These are phyloP conservation scores for Ctenopoma kingsleyae DNA, from an alignment of 2,797 vertebrate species.

Conservation along the genomic window DNA sequence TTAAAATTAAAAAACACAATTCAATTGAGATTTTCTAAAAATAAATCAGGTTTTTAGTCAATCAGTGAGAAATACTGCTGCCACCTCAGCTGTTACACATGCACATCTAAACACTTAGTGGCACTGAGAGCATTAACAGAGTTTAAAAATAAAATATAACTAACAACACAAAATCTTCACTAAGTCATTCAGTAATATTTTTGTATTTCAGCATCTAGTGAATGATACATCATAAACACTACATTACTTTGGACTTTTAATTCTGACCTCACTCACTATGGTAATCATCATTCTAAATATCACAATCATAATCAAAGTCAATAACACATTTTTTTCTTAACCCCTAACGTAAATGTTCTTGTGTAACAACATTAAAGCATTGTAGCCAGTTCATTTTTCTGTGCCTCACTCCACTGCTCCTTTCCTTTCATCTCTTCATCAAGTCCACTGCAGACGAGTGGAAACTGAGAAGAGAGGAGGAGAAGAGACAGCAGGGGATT, in stretches of 20 bases:
- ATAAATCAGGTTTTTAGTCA: constrained; percentile 27
- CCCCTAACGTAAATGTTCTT: constrained; percentile 41
- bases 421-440: neutral
- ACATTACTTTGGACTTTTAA: constrained; percentile 45
- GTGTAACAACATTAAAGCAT: constrained; percentile 12
- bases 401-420: neutral
- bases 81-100: constrained; percentile 18
- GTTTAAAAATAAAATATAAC: neutral
- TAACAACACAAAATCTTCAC: constrained; percentile 30
- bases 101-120: constrained; percentile 23
- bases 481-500: constrained; percentile 54
- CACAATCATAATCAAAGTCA: constrained; percentile 64
- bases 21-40: constrained; percentile 28
- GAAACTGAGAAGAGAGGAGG: constrained; percentile 23
- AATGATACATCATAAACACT: constrained; percentile 29
- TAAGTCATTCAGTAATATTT: constrained; percentile 24
- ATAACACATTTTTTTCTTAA: constrained; percentile 60
- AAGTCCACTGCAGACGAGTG: neutral
- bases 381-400: constrained; percentile 19
- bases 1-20: constrained; percentile 67
- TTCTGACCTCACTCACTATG: constrained; percentile 37
- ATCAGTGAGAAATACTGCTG: constrained; percentile 30
- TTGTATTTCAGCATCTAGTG: constrained; percentile 13
- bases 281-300: constrained; percentile 74
- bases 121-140: neutral